Evolutionary conservation across 2,888 invertebrate genomes (phyloP).

Genomic region (Hypomecis atomaria): DNA sequence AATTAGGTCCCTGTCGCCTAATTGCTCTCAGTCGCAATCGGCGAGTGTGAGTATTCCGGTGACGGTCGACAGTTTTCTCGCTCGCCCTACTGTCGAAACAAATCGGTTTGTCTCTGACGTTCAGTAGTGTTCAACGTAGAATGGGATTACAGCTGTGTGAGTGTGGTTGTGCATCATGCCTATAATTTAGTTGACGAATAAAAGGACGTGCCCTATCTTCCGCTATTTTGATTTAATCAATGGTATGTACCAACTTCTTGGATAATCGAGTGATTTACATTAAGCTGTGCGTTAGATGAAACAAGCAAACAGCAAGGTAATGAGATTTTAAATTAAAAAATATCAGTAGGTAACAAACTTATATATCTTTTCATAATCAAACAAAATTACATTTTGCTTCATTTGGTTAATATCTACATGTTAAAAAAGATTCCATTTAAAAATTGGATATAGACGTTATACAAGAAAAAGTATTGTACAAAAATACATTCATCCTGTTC

Average conservation of each 20-base stretch:
- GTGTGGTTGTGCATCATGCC: too few species aligned
- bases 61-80: too few species aligned
- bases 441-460: conserved; percentile 9
- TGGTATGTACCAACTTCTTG: conserved; percentile 3
- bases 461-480: conserved; percentile 11
- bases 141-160: too few species aligned
- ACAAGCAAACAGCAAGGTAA: not conserved
- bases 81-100: too few species aligned
- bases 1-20: too few species aligned
- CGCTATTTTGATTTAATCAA: too few species aligned
- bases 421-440: conserved; percentile 2
- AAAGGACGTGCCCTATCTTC: too few species aligned
- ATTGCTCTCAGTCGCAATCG: too few species aligned
- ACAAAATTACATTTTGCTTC: conserved; percentile 7
- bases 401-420: conserved; percentile 1
- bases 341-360: not conserved
- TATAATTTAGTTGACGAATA: too few species aligned
- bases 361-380: not conserved
- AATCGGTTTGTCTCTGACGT: too few species aligned
- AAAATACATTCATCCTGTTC: conserved; percentile 15
- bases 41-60: too few species aligned
- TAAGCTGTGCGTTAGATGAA: not conserved
- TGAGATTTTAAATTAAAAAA: not conserved
- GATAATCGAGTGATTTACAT: not conserved
- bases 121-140: too few species aligned